phyloP scores from a whole-genome alignment of 2,888 invertebrate species.

The Eupithecia tripunctaria region DNA sequence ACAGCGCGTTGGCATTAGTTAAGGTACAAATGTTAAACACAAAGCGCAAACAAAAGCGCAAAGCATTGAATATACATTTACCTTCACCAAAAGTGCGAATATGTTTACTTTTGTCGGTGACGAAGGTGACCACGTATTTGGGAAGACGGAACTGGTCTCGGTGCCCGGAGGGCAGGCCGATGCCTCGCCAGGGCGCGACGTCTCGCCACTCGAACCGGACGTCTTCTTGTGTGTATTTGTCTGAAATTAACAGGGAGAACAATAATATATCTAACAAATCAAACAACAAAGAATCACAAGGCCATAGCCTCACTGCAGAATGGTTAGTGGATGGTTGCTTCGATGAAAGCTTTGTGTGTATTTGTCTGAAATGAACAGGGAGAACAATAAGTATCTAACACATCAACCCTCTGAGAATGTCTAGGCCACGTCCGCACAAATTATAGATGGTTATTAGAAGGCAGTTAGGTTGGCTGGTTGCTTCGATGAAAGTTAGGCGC shows the following conservation, averaged over 20 bases:
- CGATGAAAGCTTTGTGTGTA: not conserved
- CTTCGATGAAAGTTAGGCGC: not conserved
- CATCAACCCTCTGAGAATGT: too few relatives aligned
- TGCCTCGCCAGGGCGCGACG: conserved; percentile 79
- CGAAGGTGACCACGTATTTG: conserved; percentile 87
- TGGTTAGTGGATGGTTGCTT: not conserved
- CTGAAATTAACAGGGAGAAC: conserved; percentile 56
- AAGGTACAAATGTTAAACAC: conserved; percentile 67
- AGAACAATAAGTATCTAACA: too few relatives aligned
- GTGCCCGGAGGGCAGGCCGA: conserved; percentile 80
- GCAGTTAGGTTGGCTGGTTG: too few relatives aligned
- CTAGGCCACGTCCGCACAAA: too few relatives aligned
- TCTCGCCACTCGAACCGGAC: conserved; percentile 87
- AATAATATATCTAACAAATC: not conserved
- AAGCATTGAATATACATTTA: conserved; percentile 83
- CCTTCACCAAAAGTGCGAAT: conserved; percentile 87
- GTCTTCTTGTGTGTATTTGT: conserved; percentile 85
- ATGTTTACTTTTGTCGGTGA: conserved; percentile 85
- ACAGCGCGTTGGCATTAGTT: conserved; percentile 68
- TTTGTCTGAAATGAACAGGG: too few relatives aligned
- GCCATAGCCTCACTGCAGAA: not conserved
- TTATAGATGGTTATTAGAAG: too few relatives aligned
- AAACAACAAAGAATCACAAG: not conserved
- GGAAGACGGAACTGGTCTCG: conserved; percentile 85
- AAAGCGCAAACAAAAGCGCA: conserved; percentile 78